A percentile compares a stretch with the other conserved stretches of the same genome.
Conservation (phyloP, 2,113 vertebrate genomes). For the Ammodytes dubius region DNA sequence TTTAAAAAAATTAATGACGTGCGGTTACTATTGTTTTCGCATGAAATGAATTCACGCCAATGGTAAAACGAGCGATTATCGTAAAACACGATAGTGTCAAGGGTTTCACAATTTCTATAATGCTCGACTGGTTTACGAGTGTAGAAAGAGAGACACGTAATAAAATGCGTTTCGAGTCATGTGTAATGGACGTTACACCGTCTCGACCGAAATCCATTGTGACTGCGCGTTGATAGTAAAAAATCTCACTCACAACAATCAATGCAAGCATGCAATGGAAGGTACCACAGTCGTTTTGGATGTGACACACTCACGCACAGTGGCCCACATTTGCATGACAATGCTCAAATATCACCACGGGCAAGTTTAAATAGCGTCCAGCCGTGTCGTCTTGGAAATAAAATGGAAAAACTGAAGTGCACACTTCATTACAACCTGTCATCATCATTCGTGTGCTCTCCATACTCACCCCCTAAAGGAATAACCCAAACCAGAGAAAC, state of each 20-base stretch:
- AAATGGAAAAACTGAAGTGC: rapidly evolving
- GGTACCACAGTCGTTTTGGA: constrained; percentile 49
- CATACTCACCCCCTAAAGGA: constrained; percentile 62
- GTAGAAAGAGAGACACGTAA: constrained; percentile 23
- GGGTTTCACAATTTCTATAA: background rate
- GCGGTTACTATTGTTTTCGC: background rate
- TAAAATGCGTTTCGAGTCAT: constrained; percentile 15
- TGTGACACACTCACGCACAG: constrained; percentile 25
- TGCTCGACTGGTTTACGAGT: background rate
- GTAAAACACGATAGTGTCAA: background rate
- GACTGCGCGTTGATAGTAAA: constrained; percentile 72
- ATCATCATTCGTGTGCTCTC: constrained; percentile 50
- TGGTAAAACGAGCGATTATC: background rate
- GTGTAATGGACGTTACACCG: constrained; percentile 46
- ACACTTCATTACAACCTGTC: constrained; percentile 66
- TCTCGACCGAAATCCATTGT: constrained; percentile 54
- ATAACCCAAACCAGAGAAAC: constrained; percentile 47
- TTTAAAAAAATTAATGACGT: constrained; percentile 8
- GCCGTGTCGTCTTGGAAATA: background rate
- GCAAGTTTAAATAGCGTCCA: constrained; percentile 52
- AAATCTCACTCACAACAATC: constrained; percentile 75
- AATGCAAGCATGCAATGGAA: constrained; percentile 39
- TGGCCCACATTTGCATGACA: constrained; percentile 22
- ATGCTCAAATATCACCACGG: constrained; percentile 19
- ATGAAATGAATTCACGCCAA: background rate